Base-by-base conservation (phyloP, 2,113 vertebrate species). In the Gymnorhina tibicen region DNA sequence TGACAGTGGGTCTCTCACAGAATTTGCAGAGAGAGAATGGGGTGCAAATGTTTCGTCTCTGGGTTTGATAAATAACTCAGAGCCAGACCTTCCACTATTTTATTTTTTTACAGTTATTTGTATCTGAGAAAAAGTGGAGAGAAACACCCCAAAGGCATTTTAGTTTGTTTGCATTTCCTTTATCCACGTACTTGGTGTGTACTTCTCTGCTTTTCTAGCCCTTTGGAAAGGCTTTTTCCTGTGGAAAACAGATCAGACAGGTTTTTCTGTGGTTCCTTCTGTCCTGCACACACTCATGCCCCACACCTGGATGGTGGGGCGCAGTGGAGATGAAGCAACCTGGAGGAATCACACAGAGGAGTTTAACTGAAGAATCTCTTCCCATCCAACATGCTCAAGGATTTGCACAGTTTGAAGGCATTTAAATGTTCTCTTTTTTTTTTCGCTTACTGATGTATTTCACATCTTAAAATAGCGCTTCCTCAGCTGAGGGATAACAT, bases 121-220 rank as follows among this genome's bases (percentile, higher is more conserved):
- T 60, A 6, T 44, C 23, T 78, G 41, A 72, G 37, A 30, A 85
- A 28, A 12, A 79, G 5, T 2, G 7, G 21, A 42, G 7, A 8
- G 4, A 64, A 27, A 28, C 5, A 44, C 5, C 15, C 14, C 21
- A 3, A 44, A 18, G 53, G 32, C 89, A 37, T 50, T 72, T 44
- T 26, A n/a, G 13, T 33, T 70, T 42, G 11, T 22, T 17, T 49
- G 49, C 22, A 46, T 17, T 16, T 50, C 9, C 11, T 53, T 90
- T 67, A 32, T 22, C 11, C 35, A n/a, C 0, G 0, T 35, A 28
- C 13, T 44, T 39, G 3, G 8, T 27, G 16, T 6, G 21, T 10
- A 16, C 23, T 44, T 66, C 26, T 49, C 8, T 64, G 20, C 17
- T 88, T 69, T 76, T 24, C 46, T 49, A 10, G 17, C 39, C 56